Percentiles rank a stretch among this genome's conserved stretches.
Evolutionary conservation across 2,888 invertebrate species (phyloP).

Genomic region (Melitaea athalia): DNA sequence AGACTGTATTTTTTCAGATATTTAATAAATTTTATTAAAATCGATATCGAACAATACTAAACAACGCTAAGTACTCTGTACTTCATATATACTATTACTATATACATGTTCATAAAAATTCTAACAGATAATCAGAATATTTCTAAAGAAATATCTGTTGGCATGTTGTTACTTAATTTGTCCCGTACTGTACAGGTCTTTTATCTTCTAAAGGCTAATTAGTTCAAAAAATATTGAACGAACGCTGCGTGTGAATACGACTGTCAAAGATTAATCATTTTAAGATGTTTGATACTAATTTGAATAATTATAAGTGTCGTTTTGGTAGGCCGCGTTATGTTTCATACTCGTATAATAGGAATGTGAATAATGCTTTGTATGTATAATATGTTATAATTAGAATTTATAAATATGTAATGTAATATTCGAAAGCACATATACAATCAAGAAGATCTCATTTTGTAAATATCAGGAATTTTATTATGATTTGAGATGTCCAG

Average conservation of each 20-base stretch:
- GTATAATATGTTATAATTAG: background rate
- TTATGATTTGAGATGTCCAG: too few relatives aligned
- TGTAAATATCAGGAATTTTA: too few relatives aligned
- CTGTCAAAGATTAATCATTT: constrained; percentile 35
- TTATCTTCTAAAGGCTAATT: constrained; percentile 25
- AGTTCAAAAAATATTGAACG: constrained; percentile 35
- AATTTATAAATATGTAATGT: background rate
- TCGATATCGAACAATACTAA: too few relatives aligned
- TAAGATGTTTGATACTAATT: constrained; percentile 26
- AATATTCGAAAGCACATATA: too few relatives aligned
- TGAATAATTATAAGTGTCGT: constrained; percentile 14
- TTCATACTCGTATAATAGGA: background rate
- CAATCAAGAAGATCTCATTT: too few relatives aligned
- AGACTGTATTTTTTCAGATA: too few relatives aligned
- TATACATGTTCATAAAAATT: too few relatives aligned
- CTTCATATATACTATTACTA: too few relatives aligned
- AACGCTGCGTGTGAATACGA: constrained; percentile 22
- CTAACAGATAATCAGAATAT: too few relatives aligned
- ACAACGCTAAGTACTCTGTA: too few relatives aligned
- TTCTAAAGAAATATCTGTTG: too few relatives aligned
- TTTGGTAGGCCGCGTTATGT: background rate
- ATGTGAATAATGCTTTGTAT: background rate
- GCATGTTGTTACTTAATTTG: background rate
- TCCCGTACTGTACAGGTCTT: background rate
- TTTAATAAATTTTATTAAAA: too few relatives aligned